phyloP scores from a whole-genome alignment of 2,797 vertebrate species.

The Botia kubotai region DNA sequence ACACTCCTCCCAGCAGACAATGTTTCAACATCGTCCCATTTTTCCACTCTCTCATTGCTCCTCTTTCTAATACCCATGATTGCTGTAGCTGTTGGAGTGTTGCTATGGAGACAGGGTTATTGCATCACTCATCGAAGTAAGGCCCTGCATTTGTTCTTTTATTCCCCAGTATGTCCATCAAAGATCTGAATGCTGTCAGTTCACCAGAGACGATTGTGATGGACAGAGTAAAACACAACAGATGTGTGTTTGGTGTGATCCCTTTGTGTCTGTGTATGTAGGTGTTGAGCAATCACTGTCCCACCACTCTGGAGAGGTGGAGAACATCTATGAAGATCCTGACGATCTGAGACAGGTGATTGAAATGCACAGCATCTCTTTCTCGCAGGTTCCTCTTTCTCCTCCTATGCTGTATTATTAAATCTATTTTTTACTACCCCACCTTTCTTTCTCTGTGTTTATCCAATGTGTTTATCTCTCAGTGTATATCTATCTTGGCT shows the following conservation, averaged over 20 bases:
- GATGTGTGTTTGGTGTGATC: constrained; percentile 26
- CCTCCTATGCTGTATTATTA: constrained; percentile 39
- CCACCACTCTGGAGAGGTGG: constrained; percentile 71
- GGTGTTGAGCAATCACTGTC: constrained; percentile 78
- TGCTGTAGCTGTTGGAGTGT: constrained; percentile 75
- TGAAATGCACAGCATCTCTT: constrained; percentile 12
- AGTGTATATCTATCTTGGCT: constrained; percentile 30
- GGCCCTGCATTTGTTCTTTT: constrained; percentile 61
- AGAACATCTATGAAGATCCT: constrained; percentile 84
- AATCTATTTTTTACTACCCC: constrained; percentile 53
- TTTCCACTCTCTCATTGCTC: constrained; percentile 73
- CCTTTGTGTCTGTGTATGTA: constrained; percentile 55
- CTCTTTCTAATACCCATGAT: constrained; percentile 79
- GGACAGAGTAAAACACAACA: constrained; percentile 27
- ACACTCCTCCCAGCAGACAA: constrained; percentile 53
- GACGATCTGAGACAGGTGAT: constrained; percentile 81
- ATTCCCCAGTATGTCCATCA: constrained; percentile 68
- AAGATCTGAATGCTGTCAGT: constrained; percentile 63
- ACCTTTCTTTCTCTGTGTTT: not conserved
- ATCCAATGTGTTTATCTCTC: constrained; percentile 29
- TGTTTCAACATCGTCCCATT: constrained; percentile 58
- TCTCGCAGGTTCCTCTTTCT: constrained; percentile 22
- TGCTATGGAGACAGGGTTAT: constrained; percentile 82
- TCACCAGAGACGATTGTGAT: constrained; percentile 54
- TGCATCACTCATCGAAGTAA: constrained; percentile 75